A percentile compares a stretch with the other conserved stretches of the same genome.
phyloP scores from a whole-genome alignment of 2,113 vertebrate species.

The Xenopus tropicalis region UCB_Xtro_10.0 CM004450.2:43349501-43350000 shows the following conservation, averaged over 20 bases:
- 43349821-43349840: neutral
- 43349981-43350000: neutral
- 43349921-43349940: constrained; percentile 7
- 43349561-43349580: neutral
- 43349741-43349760: neutral
- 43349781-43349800: neutral
- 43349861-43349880: neutral
- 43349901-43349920: neutral
- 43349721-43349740: neutral
- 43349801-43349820: neutral
- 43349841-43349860: neutral
- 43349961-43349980: neutral
- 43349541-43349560: neutral
- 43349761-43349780: neutral
- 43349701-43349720: neutral
- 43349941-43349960: constrained; percentile 5
- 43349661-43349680: neutral
- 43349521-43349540: neutral
- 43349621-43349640: constrained; percentile 16
- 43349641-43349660: neutral
- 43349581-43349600: neutral
- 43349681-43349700: neutral
- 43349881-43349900: constrained; percentile 11
- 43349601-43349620: constrained; percentile 32
- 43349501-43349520: neutral